Evolutionary conservation across 2,888 invertebrate species (phyloP).

Genomic region (Myopa tessellatipennis): DNA sequence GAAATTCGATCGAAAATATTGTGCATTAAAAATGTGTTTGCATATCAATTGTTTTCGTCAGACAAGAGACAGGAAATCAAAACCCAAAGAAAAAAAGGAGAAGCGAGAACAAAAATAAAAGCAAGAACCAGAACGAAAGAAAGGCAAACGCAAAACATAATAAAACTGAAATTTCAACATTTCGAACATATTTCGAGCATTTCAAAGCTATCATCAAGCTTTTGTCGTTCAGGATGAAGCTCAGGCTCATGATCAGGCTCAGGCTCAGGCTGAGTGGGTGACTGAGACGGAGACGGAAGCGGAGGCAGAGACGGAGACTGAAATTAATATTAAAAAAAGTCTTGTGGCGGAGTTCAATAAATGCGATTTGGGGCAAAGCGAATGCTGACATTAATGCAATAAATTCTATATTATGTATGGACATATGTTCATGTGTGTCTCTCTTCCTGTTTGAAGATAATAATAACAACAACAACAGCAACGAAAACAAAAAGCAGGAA

Average conservation of each 20-base stretch:
- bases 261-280: too few species aligned
- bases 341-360: conserved; percentile 28
- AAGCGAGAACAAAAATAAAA: not conserved
- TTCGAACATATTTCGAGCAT: not conserved
- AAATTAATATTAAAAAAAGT: conserved; percentile 10
- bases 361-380: conserved; percentile 30
- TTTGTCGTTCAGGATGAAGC: not conserved
- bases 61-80: conserved; percentile 44
- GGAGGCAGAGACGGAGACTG: not conserved
- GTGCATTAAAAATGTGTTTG: conserved; percentile 35
- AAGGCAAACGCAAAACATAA: not conserved
- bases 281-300: not conserved
- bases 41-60: conserved; percentile 44
- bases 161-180: conserved; percentile 17
- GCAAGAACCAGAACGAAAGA: not conserved
- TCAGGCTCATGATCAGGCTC: conserved; percentile 17
- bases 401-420: conserved; percentile 37
- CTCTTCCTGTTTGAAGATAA: conserved; percentile 42
- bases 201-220: conserved; percentile 10
- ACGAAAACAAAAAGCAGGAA: conserved; percentile 12
- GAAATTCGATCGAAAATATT: conserved; percentile 46
- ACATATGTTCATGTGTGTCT: too few species aligned
- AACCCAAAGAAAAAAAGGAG: not conserved
- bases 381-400: conserved; percentile 39
- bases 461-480: conserved; percentile 20